phyloP scores from a whole-genome alignment of 2,797 vertebrate genomes.

The Brotula barbata region DNA sequence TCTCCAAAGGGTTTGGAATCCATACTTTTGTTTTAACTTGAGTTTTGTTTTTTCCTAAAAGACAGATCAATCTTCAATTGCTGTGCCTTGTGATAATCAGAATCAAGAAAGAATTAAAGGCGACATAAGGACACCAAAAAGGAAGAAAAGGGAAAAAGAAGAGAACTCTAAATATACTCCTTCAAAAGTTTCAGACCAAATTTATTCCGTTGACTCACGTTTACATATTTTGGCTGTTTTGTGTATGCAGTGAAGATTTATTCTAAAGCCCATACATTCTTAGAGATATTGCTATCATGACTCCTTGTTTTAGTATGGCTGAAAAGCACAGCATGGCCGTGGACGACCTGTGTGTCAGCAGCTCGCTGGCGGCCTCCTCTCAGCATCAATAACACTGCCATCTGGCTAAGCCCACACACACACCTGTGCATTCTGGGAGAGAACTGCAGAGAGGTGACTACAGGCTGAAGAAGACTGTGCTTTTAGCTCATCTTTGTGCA shows the following conservation, averaged over 20 bases:
- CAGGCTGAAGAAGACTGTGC: slow-evolving; percentile 19
- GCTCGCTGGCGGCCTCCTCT: slow-evolving; percentile 46
- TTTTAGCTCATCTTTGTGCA: no score
- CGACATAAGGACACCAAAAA: no score
- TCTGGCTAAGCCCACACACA: slow-evolving; percentile 64
- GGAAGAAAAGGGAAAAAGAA: no score
- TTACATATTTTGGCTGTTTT: neutral
- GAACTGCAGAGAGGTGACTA: slow-evolving; percentile 41
- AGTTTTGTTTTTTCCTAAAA: no score
- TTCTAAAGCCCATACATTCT: slow-evolving; percentile 7
- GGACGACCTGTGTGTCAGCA: slow-evolving; percentile 35
- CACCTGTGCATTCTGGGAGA: slow-evolving; percentile 63
- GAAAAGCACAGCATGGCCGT: slow-evolving; percentile 16
- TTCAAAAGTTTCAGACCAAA: no score
- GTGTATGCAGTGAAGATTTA: neutral
- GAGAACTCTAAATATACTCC: no score
- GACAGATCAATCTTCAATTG: no score
- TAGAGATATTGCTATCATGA: slow-evolving; percentile 7
- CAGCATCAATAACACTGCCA: slow-evolving; percentile 48
- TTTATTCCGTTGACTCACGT: no score
- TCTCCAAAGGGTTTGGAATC: no score
- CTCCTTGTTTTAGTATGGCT: neutral
- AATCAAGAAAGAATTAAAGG: no score
- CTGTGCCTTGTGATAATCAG: no score
- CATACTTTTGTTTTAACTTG: no score